These are phyloP conservation scores for Tryphoninae sp. DNA, from an alignment of 2,888 invertebrate genomes.

Conservation along the genomic window DNA sequence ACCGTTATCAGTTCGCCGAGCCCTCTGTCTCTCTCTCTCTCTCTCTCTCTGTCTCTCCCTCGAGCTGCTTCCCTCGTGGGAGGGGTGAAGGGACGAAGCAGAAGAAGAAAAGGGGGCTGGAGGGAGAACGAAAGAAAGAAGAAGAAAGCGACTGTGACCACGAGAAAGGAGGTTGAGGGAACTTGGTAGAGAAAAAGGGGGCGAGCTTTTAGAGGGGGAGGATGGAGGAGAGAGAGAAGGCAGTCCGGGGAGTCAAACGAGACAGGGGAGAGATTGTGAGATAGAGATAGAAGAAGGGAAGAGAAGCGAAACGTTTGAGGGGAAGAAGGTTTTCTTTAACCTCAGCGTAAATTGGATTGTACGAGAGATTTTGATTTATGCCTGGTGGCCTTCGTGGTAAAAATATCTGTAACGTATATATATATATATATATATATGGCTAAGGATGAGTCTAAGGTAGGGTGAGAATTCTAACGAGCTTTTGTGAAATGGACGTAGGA, in stretches of 20 bases:
- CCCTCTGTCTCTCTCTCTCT: slow-evolving; percentile 64
- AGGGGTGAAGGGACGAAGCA: slow-evolving; percentile 31
- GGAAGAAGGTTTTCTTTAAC: slow-evolving; percentile 71
- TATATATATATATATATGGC: too few relatives aligned
- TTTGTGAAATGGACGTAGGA: slow-evolving; percentile 5
- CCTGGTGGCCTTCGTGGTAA: slow-evolving; percentile 57
- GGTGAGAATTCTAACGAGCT: slow-evolving; percentile 51
- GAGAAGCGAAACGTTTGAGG: slow-evolving; percentile 59
- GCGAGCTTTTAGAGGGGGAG: slow-evolving; percentile 29
- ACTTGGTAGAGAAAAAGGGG: slow-evolving; percentile 43
- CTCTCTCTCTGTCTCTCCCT: slow-evolving; percentile 63
- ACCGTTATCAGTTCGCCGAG: slow-evolving; percentile 78
- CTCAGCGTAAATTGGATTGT: slow-evolving; percentile 74
- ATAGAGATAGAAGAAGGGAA: slow-evolving; percentile 53
- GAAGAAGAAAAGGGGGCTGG: slow-evolving; percentile 31
- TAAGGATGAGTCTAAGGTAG: slow-evolving; percentile 6
- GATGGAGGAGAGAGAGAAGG: slow-evolving; percentile 37
- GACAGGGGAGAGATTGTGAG: slow-evolving; percentile 48
- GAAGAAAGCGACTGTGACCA: slow-evolving; percentile 27
- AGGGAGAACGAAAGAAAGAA: slow-evolving; percentile 28
- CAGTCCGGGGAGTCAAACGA: slow-evolving; percentile 46
- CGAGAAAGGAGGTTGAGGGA: slow-evolving; percentile 25
- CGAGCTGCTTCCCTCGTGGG: slow-evolving; percentile 47
- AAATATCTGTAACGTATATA: slow-evolving; percentile 54
- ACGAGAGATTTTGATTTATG: slow-evolving; percentile 74